phyloP scores from a whole-genome alignment of 2,797 vertebrate species.

The Halcyon badia region DNA sequence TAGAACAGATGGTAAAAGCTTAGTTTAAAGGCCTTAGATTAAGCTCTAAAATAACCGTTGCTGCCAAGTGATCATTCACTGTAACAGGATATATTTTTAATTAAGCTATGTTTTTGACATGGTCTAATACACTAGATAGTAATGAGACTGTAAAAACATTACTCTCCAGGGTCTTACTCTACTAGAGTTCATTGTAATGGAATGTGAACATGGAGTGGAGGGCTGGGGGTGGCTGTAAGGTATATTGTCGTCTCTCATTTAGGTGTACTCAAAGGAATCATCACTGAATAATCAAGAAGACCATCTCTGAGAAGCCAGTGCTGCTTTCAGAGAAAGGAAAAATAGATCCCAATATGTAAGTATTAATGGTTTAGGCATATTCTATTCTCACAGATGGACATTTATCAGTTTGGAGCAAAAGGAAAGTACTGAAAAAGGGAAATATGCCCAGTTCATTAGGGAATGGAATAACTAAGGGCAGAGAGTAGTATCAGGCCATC shows the following conservation, averaged over 20 bases:
- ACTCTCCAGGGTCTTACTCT: slow-evolving; percentile 2
- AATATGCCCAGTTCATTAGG: background rate
- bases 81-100: slow-evolving; percentile 1
- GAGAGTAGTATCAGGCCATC: background rate
- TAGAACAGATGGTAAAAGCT: slow-evolving; percentile 80
- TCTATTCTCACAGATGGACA: background rate
- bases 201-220: background rate
- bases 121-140: slow-evolving; percentile 34
- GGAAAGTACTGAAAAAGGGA: background rate
- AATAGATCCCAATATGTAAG: background rate
- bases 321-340: background rate
- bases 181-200: background rate
- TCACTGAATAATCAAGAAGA: background rate
- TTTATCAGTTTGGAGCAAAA: background rate
- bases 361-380: background rate
- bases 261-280: background rate
- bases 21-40: slow-evolving; percentile 72
- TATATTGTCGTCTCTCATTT: background rate
- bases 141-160: slow-evolving; percentile 55
- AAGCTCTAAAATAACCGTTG: slow-evolving; percentile 75
- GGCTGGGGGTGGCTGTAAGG: background rate
- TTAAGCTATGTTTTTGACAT: slow-evolving; percentile 30
- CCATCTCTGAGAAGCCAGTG: background rate
- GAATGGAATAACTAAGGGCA: background rate
- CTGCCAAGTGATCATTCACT: slow-evolving; percentile 76